Evolutionary conservation across 2,113 vertebrate species (phyloP).

Genomic region (Myocastor coypus): DNA sequence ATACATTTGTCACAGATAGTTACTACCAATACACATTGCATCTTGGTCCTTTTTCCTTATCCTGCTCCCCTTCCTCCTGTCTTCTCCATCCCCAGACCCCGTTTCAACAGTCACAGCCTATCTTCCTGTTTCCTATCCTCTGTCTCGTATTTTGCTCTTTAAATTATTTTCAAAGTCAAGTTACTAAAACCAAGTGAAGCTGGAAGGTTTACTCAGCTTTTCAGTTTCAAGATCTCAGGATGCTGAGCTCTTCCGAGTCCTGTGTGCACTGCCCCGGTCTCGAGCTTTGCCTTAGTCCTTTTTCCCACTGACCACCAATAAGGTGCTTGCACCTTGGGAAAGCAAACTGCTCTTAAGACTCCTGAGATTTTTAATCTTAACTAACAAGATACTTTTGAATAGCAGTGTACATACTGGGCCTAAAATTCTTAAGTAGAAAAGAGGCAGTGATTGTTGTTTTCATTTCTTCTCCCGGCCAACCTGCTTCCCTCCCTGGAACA

Average conservation of each 20-base stretch:
- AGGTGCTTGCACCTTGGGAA: neutral
- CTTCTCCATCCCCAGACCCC: neutral
- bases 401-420: neutral
- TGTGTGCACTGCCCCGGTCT: neutral
- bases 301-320: neutral
- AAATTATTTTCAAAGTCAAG: neutral
- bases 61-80: neutral
- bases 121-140: neutral
- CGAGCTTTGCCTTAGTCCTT: neutral
- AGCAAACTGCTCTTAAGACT: constrained; percentile 3
- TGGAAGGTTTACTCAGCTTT: neutral
- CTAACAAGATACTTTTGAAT: neutral
- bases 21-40: neutral
- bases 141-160: neutral
- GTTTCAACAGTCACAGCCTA: neutral
- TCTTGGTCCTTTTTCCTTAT: neutral
- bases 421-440: neutral
- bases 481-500: neutral
- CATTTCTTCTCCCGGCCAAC: neutral
- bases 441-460: neutral
- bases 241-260: neutral
- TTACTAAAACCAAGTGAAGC: neutral
- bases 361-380: neutral
- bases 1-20: neutral
- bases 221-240: neutral